Conservation (phyloP, 2,888 invertebrate species). For the Azorinus chamasolen region DNA sequence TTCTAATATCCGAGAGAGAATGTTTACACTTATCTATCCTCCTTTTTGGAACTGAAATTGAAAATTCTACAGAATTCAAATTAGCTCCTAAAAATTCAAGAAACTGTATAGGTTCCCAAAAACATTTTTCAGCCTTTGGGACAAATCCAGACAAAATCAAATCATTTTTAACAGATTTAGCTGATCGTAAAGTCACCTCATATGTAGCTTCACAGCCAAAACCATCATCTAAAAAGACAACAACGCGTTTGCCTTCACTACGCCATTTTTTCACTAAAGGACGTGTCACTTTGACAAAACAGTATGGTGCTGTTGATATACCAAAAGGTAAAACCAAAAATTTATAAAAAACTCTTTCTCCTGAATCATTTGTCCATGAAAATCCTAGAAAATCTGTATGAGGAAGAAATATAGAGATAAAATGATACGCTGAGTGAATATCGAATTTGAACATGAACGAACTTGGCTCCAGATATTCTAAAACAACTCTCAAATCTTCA, state of each 20-base stretch:
- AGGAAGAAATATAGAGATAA: slow-evolving; percentile 10
- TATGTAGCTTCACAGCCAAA: slow-evolving; percentile 16
- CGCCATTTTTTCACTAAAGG: slow-evolving; percentile 18
- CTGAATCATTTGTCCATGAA: slow-evolving; percentile 6
- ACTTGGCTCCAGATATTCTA: slow-evolving; percentile 3
- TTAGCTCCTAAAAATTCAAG: slow-evolving; percentile 1
- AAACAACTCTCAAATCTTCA: slow-evolving; percentile 25
- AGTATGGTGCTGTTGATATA: slow-evolving; percentile 8
- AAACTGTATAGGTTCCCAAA: not conserved
- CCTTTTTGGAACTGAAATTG: not conserved
- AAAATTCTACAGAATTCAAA: slow-evolving; percentile 3
- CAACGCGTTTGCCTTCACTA: slow-evolving; percentile 5
- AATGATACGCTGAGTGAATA: slow-evolving; percentile 33
- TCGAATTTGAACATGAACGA: slow-evolving; percentile 27
- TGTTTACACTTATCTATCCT: not conserved
- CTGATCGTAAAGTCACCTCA: no score
- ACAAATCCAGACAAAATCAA: not conserved
- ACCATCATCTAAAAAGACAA: slow-evolving; percentile 30
- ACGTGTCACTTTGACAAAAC: slow-evolving; percentile 12
- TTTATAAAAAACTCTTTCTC: slow-evolving; percentile 3
- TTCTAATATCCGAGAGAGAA: not conserved
- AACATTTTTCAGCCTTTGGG: slow-evolving; percentile 1
- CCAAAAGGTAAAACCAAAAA: slow-evolving; percentile 37
- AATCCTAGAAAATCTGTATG: slow-evolving; percentile 37
- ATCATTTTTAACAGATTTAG: not conserved